Conservation (phyloP, 2,797 vertebrate species). For the Simalia tracyae region DNA sequence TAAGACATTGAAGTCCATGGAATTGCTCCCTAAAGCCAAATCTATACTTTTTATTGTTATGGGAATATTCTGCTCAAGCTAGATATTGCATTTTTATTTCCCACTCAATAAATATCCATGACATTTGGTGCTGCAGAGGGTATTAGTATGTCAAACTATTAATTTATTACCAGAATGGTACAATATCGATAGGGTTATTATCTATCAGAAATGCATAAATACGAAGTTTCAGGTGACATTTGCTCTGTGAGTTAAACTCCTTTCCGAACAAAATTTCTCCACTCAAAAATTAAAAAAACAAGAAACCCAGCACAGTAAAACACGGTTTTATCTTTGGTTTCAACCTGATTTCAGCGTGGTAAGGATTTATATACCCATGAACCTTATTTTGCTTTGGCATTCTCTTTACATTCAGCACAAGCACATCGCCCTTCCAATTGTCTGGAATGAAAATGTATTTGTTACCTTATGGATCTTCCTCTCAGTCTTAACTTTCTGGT, state of each 20-base stretch:
- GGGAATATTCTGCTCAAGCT: conserved; percentile 68
- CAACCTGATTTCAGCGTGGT: conserved; percentile 25
- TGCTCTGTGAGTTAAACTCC: conserved; percentile 50
- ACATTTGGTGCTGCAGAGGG: conserved; percentile 43
- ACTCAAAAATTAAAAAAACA: not conserved
- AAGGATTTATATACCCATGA: not conserved
- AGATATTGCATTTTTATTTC: conserved; percentile 66
- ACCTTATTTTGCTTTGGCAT: too few species aligned
- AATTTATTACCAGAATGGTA: conserved; percentile 66
- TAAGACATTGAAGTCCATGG: conserved; percentile 35
- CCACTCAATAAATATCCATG: conserved; percentile 63
- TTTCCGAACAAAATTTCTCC: conserved; percentile 23
- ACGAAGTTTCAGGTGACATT: conserved; percentile 41
- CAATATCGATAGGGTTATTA: conserved; percentile 65
- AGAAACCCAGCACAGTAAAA: not conserved
- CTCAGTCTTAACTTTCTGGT: conserved; percentile 69
- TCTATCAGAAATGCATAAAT: conserved; percentile 64
- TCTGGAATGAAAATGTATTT: conserved; percentile 40
- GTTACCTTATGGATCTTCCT: conserved; percentile 51
- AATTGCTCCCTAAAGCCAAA: conserved; percentile 70
- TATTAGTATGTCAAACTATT: conserved; percentile 63
- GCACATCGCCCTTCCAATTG: conserved; percentile 42
- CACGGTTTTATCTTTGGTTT: conserved; percentile 19
- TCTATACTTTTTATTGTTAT: conserved; percentile 70
- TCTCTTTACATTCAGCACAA: conserved; percentile 19